Percentiles rank a stretch among this genome's conserved stretches.
Evolutionary conservation across 1,140 invertebrate genomes (phyloP).

Genomic region (Nebria ingens): DNA sequence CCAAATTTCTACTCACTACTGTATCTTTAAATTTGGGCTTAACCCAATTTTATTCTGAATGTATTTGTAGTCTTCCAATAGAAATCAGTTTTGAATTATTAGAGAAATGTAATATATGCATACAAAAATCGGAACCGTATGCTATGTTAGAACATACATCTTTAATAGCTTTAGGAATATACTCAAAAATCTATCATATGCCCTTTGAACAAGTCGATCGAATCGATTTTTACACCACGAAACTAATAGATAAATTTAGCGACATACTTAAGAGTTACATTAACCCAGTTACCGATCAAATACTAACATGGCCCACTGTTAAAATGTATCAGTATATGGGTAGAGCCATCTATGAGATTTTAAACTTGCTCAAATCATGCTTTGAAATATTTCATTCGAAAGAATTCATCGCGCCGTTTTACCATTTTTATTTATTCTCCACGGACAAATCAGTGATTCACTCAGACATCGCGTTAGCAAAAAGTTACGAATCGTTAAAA

Average conservation of each 20-base stretch:
- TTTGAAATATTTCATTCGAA: not conserved
- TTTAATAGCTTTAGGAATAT: not conserved
- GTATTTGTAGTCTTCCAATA: not conserved
- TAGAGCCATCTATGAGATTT: not conserved
- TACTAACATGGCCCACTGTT: not conserved
- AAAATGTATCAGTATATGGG: conserved; percentile 7
- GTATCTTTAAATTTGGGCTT: not conserved
- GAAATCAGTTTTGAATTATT: not conserved
- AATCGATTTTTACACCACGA: not conserved
- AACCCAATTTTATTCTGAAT: not conserved
- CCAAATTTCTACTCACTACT: not conserved
- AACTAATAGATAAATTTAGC: not conserved
- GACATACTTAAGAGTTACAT: not conserved
- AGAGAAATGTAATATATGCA: not conserved
- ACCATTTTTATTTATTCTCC: not conserved
- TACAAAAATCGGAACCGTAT: not conserved
- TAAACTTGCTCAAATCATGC: not conserved
- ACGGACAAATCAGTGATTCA: not conserved
- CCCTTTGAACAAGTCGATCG: not conserved
- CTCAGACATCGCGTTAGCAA: not conserved
- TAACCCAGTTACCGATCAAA: not conserved
- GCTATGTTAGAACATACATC: not conserved
- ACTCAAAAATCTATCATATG: not conserved
- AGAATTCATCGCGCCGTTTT: not conserved
- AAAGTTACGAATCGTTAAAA: not conserved